Conservation (phyloP, 1,140 invertebrate genomes). For the Drosophila neocordata region DNA sequence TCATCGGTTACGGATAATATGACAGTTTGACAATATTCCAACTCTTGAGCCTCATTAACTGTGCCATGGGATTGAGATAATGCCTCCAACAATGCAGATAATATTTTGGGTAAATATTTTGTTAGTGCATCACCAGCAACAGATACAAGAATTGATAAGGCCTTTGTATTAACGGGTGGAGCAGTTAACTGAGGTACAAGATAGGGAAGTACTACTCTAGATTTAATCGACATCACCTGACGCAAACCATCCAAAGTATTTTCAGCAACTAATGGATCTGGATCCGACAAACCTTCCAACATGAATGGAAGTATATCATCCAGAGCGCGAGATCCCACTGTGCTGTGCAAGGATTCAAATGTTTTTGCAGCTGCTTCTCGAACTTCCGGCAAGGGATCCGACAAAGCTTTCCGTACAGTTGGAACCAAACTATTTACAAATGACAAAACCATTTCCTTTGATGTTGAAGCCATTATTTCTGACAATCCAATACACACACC, state of each 20-base stretch:
- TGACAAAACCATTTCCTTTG: slow-evolving; percentile 95
- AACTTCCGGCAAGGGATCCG: slow-evolving; percentile 96
- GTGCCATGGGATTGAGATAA: slow-evolving; percentile 88
- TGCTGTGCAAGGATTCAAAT: slow-evolving; percentile 97
- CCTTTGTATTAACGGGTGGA: slow-evolving; percentile 95
- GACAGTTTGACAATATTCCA: slow-evolving; percentile 97
- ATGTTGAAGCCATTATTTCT: slow-evolving; percentile 99
- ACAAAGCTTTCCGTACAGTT: slow-evolving; percentile 96
- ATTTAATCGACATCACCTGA: slow-evolving; percentile 98
- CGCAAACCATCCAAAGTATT: slow-evolving; percentile 96
- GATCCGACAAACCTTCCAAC: slow-evolving; percentile 92
- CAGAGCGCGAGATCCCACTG: slow-evolving; percentile 96
- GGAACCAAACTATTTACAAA: slow-evolving; percentile 98
- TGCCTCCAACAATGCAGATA: slow-evolving; percentile 94
- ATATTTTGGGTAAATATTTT: slow-evolving; percentile 94
- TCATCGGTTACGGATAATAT: slow-evolving; percentile 95
- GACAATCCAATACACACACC: slow-evolving; percentile 99
- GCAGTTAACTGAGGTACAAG: slow-evolving; percentile 96
- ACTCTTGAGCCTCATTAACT: slow-evolving; percentile 88
- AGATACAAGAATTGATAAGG: slow-evolving; percentile 94
- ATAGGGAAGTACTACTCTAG: slow-evolving; percentile 96
- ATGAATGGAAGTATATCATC: slow-evolving; percentile 98
- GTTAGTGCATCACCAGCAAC: slow-evolving; percentile 98
- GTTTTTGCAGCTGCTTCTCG: slow-evolving; percentile 97
- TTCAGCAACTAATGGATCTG: slow-evolving; percentile 89